A percentile compares a stretch with the other conserved stretches of the same genome.
phyloP scores from a whole-genome alignment of 1,140 invertebrate genomes.

The Argopecten irradians region DNA sequence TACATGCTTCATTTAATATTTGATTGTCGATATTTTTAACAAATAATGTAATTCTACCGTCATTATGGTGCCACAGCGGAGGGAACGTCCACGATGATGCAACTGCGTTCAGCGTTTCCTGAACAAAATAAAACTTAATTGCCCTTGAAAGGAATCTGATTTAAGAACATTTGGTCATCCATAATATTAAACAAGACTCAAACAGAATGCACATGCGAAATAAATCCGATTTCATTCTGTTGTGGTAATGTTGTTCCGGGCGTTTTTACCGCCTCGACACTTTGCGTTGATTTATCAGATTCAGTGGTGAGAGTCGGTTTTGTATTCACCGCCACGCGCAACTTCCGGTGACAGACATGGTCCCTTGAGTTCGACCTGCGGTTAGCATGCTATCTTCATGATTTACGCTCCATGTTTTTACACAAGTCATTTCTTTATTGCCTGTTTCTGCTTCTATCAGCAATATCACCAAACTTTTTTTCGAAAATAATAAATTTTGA shows the following conservation, averaged over 20 bases:
- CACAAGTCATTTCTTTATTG: background rate
- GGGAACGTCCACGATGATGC: background rate
- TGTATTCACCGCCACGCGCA: slow-evolving; percentile 19
- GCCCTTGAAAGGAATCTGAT: background rate
- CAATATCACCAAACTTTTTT: background rate
- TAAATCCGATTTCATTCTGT: slow-evolving; percentile 22
- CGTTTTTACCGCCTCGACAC: background rate
- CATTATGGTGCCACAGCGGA: background rate
- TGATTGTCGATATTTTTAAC: slow-evolving; percentile 9
- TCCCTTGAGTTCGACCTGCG: background rate
- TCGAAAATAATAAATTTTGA: background rate
- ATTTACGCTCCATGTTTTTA: background rate
- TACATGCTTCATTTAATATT: background rate
- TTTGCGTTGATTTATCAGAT: background rate
- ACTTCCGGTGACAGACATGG: background rate
- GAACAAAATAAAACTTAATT: slow-evolving; percentile 23
- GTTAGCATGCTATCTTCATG: background rate
- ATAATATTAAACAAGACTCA: slow-evolving; percentile 3
- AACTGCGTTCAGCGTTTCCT: background rate
- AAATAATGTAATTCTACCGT: slow-evolving; percentile 3
- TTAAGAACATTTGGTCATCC: slow-evolving; percentile 17
- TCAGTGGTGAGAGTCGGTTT: background rate
- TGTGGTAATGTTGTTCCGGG: background rate
- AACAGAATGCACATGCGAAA: slow-evolving; percentile 17
- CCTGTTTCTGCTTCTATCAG: background rate